Evolutionary conservation across 1,140 invertebrate genomes (phyloP).

Genomic region (Nasonia vitripennis): DNA sequence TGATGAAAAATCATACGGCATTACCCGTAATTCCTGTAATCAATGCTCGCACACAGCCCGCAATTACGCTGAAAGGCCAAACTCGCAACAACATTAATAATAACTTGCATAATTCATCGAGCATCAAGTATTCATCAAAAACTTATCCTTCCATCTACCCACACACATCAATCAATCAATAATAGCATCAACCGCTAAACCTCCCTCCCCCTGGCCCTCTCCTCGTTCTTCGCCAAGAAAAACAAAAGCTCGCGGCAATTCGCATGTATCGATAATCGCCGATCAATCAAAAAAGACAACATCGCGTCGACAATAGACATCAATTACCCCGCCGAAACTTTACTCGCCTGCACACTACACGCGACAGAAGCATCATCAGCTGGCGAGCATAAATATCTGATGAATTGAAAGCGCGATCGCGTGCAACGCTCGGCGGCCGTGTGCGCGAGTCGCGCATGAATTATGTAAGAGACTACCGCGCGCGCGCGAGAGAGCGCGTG

Average conservation of each 20-base stretch:
- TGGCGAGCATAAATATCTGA: constrained; percentile 34
- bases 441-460: constrained; percentile 22
- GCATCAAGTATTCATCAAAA: background rate
- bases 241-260: background rate
- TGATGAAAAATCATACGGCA: background rate
- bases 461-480: constrained; percentile 19
- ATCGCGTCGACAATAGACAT: background rate
- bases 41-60: background rate
- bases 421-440: background rate
- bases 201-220: background rate
- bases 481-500: background rate
- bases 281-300: background rate
- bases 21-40: background rate
- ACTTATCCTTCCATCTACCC: background rate
- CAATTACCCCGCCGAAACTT: too few relatives aligned
- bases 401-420: constrained; percentile 1
- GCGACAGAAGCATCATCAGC: too few relatives aligned
- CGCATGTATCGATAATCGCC: background rate
- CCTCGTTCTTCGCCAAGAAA: background rate
- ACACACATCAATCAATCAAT: background rate
- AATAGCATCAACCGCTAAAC: background rate
- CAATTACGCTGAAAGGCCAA: background rate
- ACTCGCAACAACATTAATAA: background rate
- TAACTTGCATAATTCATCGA: background rate
- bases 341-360: too few relatives aligned